Conservation (phyloP, 2,113 vertebrate species). For the Aptenodytes patagonicus region DNA sequence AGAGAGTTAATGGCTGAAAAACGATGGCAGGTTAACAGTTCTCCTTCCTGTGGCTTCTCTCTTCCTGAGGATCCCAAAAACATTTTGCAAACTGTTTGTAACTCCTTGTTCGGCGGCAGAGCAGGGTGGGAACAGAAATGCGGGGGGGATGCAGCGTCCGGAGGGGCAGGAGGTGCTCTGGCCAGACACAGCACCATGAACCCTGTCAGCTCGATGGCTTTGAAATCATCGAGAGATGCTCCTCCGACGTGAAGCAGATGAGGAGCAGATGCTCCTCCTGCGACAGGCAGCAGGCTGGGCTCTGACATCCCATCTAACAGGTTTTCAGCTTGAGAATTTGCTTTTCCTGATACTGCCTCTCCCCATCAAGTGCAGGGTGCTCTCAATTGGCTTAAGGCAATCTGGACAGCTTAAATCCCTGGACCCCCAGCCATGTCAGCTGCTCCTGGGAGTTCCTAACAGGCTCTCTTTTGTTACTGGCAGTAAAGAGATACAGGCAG, state of each 20-base stretch:
- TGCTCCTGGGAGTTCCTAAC: rapidly evolving
- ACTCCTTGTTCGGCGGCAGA: background rate
- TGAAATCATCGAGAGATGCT: background rate
- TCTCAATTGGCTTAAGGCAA: background rate
- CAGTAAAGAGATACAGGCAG: background rate
- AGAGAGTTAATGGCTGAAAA: background rate
- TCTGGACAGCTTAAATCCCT: background rate
- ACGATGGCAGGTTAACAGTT: background rate
- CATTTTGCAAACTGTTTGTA: background rate
- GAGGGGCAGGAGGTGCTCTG: background rate
- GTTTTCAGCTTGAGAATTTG: background rate
- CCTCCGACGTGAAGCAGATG: background rate
- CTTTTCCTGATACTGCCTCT: background rate
- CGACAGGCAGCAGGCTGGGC: background rate
- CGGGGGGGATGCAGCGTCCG: rapidly evolving
- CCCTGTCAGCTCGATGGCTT: rapidly evolving
- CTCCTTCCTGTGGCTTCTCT: background rate
- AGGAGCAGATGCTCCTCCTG: too few relatives aligned
- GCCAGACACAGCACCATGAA: background rate
- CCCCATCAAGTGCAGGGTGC: background rate
- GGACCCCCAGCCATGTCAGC: rapidly evolving
- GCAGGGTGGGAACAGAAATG: background rate
- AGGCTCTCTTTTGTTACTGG: background rate
- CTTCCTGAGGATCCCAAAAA: background rate
- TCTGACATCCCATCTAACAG: background rate